phyloP scores from a whole-genome alignment of 2,113 vertebrate genomes.

The Narcine bancroftii region DNA sequence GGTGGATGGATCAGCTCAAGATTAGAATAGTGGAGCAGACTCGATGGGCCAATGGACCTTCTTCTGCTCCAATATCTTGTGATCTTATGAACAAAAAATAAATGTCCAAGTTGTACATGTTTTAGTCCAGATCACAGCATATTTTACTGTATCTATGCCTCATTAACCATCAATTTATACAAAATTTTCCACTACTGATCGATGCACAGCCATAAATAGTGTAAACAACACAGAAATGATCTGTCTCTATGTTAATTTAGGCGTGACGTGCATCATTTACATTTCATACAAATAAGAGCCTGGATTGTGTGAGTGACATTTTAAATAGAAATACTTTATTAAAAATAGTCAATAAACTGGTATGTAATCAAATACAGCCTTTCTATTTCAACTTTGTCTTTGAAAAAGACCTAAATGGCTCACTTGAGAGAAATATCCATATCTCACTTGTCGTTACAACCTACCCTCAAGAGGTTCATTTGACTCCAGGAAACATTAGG shows the following conservation, averaged over 20 bases:
- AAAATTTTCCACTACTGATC: not conserved
- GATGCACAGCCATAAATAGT: constrained; percentile 18
- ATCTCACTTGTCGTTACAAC: not conserved
- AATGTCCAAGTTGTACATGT: too few species aligned
- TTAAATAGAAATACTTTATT: not conserved
- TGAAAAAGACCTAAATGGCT: too few species aligned
- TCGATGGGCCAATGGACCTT: too few species aligned
- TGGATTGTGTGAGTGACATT: not conserved
- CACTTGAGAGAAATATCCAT: not conserved
- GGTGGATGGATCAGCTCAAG: too few species aligned
- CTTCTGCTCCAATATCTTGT: too few species aligned
- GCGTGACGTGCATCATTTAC: not conserved
- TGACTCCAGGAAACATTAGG: not conserved
- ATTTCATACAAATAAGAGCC: not conserved
- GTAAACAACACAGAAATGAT: not conserved
- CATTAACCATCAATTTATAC: constrained; percentile 24
- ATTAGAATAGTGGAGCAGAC: too few species aligned
- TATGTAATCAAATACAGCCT: not conserved
- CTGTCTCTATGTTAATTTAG: not conserved
- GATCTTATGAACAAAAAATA: too few species aligned
- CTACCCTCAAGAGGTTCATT: not conserved
- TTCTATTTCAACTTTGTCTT: not conserved
- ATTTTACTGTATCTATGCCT: not conserved
- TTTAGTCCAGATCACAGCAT: too few species aligned
- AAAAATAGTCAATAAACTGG: not conserved